Evolutionary conservation across 2,888 invertebrate species (phyloP), one percentile per base, ranked within the genome.

Genomic region (Papilio demoleus): DNA sequence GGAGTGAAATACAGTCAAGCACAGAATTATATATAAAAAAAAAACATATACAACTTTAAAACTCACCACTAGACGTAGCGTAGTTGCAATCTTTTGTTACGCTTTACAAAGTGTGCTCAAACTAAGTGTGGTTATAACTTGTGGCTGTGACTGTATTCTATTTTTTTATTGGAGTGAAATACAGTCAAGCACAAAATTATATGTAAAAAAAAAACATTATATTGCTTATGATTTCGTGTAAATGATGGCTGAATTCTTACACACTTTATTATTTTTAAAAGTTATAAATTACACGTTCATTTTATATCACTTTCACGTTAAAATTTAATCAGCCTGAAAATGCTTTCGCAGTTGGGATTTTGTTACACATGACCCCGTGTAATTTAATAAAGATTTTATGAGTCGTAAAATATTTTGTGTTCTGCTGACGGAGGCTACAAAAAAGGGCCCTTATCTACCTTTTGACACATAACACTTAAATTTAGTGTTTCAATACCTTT

Each of bases 311-410:
- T 31, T 56, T 27, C 9, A 56, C n/a, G 53, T 31, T 31, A 56
- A 56, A 56, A 31, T 56, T 56, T 56, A 56, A 56, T 56, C 53
- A 56, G 53, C 31, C 9, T 31, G 53, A 56, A 53, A 53, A 56
- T 31, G 27, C 53, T 31, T n/a, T 31, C 27, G n/a, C 53, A 56
- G 27, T 56, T 56, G 27, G 27, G 27, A 56, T 17, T 56, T 56
- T 31, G 42, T 42, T 42, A 45, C 61, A 45, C 24, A 31, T 14
- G 42, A 62, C 42, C 56, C 56, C 45, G 42, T 45, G 34, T 42
- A 65, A 65, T 65, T 58, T 42, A 65, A 65, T 65, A 65, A 58
- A 40, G 27, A 65, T 65, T 65, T 65, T 65, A 65, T 58, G 65
- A 65, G 4, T 34, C 65, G 42, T 65, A 65, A 65, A 58, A 65